These are phyloP conservation scores for Anguilla marmorata DNA, from an alignment of 2,797 vertebrate genomes.

Conservation along the genomic window DNA sequence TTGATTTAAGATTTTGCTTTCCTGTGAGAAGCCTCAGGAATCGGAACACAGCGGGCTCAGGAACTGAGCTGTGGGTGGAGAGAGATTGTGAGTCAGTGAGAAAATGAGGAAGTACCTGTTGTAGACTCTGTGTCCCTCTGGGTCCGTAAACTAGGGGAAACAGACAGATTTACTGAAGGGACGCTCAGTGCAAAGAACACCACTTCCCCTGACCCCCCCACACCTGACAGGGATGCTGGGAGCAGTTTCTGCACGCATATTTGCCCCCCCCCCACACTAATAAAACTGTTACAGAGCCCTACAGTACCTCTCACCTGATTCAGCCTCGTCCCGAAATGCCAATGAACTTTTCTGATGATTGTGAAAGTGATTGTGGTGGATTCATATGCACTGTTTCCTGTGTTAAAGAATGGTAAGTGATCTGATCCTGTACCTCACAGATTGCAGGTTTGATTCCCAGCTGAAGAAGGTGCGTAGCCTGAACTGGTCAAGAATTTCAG, in stretches of 20 bases:
- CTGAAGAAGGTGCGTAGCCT: background rate
- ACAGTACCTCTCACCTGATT: background rate
- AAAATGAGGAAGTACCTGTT: slow-evolving; percentile 18
- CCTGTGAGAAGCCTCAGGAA: background rate
- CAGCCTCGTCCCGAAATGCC: background rate
- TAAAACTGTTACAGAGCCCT: background rate
- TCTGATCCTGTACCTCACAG: background rate
- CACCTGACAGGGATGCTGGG: background rate
- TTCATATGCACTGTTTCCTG: background rate
- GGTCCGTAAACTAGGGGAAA: background rate
- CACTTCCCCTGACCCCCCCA: background rate
- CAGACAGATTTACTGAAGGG: slow-evolving; percentile 16
- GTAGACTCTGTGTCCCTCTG: background rate
- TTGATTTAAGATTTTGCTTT: slow-evolving; percentile 9
- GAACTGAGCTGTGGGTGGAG: background rate
- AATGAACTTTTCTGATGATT: background rate
- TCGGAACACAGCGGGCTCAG: background rate
- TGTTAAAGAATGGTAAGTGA: background rate
- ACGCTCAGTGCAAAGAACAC: background rate
- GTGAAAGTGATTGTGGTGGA: background rate
- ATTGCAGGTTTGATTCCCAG: background rate
- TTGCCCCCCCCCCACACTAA: background rate
- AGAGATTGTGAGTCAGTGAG: background rate
- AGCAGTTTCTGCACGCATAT: background rate
- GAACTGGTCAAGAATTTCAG: background rate